These are phyloP conservation scores for Chaetogeoica ovagalla DNA, from an alignment of 2,888 invertebrate genomes.

Conservation along the genomic window DNA sequence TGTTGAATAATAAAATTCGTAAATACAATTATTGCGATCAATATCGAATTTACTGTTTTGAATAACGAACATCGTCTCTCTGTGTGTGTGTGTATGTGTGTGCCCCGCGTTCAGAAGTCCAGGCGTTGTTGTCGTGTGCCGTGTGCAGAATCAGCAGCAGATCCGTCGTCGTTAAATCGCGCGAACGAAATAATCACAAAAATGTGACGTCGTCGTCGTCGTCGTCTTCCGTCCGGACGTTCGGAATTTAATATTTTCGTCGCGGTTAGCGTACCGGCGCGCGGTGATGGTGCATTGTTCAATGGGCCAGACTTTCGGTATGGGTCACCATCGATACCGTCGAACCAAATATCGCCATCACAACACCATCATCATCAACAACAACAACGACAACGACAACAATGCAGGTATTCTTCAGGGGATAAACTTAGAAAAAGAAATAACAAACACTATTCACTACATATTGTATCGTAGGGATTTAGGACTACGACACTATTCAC, in stretches of 20 bases:
- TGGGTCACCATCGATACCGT: conserved; percentile 56
- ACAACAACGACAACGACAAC: conserved; percentile 25
- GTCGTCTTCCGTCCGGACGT: conserved; percentile 12
- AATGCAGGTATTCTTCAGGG: conserved; percentile 19
- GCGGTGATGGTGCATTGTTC: conserved; percentile 49
- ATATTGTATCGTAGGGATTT: too few species aligned
- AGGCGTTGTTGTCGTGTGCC: neutral
- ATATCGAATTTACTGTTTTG: neutral
- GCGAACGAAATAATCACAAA: neutral
- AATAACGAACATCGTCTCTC: too few species aligned
- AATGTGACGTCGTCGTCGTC: conserved; percentile 5
- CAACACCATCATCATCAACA: conserved; percentile 25
- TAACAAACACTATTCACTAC: too few species aligned
- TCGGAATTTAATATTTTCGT: neutral
- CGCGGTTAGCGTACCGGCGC: conserved; percentile 28
- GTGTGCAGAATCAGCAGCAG: too few species aligned
- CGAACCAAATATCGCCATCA: conserved; percentile 54
- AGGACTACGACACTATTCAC: too few species aligned
- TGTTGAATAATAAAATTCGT: too few species aligned
- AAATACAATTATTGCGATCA: too few species aligned
- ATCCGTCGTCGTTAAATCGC: conserved; percentile 9
- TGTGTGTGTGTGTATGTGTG: neutral
- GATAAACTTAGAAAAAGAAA: neutral
- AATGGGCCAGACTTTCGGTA: conserved; percentile 56
- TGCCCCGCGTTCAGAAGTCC: conserved; percentile 26